phyloP scores from a whole-genome alignment of 2,888 invertebrate genomes.

The Agonopterix subpropinquella region DNA sequence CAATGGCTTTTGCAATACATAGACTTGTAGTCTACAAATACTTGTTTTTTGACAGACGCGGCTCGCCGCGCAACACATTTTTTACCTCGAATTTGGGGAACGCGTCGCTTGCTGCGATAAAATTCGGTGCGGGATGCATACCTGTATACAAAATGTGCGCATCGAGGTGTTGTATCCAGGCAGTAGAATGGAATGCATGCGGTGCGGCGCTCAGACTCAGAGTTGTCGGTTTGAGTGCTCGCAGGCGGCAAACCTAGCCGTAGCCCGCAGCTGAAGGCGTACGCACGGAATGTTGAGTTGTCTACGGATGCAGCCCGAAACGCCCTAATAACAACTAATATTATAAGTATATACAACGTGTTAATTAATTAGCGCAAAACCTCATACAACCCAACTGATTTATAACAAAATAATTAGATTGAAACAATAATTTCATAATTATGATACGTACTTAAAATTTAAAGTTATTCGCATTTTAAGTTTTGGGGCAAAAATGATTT shows the following conservation, averaged over 20 bases:
- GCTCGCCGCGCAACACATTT: constrained; percentile 1
- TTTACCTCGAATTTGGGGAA: constrained; percentile 7
- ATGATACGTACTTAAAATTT: too few relatives aligned
- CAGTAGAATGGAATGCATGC: constrained; percentile 52
- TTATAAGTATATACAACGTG: too few relatives aligned
- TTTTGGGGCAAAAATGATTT: too few relatives aligned
- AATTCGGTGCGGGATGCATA: constrained; percentile 16
- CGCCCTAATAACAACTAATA: constrained; percentile 23
- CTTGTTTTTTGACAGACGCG: background rate
- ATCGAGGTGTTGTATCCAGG: constrained; percentile 45
- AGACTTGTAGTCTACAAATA: background rate
- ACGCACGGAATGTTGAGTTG: constrained; percentile 54
- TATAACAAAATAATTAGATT: too few relatives aligned
- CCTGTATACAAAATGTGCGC: constrained; percentile 25
- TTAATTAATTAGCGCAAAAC: too few relatives aligned
- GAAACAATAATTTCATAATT: too few relatives aligned
- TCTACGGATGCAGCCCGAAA: constrained; percentile 45
- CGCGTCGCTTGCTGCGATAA: constrained; percentile 18
- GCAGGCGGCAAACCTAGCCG: constrained; percentile 51
- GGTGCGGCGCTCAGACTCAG: constrained; percentile 43
- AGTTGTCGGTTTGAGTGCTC: constrained; percentile 42
- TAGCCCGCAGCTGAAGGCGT: constrained; percentile 43
- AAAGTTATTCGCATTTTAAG: too few relatives aligned
- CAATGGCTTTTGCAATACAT: background rate
- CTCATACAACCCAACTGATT: too few relatives aligned